phyloP scores from a whole-genome alignment of 2,797 vertebrate genomes.

The Leptoclinus maculatus region DNA sequence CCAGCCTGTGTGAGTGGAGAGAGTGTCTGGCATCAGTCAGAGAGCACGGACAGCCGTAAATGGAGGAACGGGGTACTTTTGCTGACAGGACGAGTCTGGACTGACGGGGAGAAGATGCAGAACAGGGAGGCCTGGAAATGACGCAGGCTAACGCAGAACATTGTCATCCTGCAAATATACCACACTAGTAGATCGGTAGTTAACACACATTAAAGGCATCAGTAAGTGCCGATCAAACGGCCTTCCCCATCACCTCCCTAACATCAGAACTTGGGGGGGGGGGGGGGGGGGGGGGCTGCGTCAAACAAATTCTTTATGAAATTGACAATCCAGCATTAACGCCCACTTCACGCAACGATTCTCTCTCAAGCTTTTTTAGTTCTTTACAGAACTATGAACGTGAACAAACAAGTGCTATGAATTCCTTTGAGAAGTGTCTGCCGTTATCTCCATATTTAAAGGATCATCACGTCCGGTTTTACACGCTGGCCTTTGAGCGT shows the following conservation, averaged over 20 bases:
- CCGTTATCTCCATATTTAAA: neutral
- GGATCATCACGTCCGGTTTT: neutral
- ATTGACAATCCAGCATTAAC: neutral
- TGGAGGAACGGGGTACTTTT: conserved; percentile 31
- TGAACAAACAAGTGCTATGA: neutral
- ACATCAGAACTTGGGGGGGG: neutral
- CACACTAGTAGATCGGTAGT: neutral
- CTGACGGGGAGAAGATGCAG: conserved; percentile 30
- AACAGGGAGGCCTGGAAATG: conserved; percentile 15
- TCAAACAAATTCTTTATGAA: neutral
- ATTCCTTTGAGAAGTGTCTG: neutral
- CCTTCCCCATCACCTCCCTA: neutral
- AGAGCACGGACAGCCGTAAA: conserved; percentile 52
- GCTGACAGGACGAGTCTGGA: conserved; percentile 27
- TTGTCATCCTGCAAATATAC: conserved; percentile 13
- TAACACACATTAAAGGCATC: neutral
- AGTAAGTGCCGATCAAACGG: neutral
- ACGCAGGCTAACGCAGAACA: neutral
- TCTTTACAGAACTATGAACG: neutral
- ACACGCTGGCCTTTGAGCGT: neutral
- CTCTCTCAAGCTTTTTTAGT: neutral
- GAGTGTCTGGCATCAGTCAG: conserved; percentile 52
- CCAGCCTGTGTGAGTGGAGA: conserved; percentile 86
- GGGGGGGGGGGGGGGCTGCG: too few relatives aligned
- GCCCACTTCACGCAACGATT: neutral